Percentiles rank a stretch among this genome's conserved stretches.
phyloP scores from a whole-genome alignment of 2,888 invertebrate genomes.

The Hyposoter didymator region DNA sequence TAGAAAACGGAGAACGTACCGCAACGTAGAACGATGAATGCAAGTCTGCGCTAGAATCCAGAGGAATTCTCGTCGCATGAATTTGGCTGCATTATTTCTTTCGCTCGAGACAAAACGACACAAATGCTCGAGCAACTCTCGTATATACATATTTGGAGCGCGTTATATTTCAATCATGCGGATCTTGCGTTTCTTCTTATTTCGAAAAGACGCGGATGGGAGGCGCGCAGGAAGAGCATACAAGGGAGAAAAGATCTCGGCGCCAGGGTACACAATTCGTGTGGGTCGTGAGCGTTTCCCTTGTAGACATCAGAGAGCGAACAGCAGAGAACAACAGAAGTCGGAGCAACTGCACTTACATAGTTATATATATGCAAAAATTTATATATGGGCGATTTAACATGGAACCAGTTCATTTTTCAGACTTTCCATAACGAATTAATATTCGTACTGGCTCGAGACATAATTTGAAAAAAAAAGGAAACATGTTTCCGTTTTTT shows the following conservation, averaged over 20 bases:
- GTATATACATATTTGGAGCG: slow-evolving; percentile 77
- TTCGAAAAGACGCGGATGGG: slow-evolving; percentile 45
- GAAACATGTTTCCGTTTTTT: neutral
- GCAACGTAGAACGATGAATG: neutral
- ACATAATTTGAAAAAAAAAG: neutral
- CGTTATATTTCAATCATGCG: slow-evolving; percentile 82
- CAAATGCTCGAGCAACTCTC: slow-evolving; percentile 64
- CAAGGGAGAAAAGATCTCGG: slow-evolving; percentile 70
- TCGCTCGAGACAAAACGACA: slow-evolving; percentile 28
- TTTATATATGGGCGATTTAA: slow-evolving; percentile 13
- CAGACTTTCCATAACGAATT: neutral
- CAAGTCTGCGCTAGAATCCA: neutral
- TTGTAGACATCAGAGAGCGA: slow-evolving; percentile 67
- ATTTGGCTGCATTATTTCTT: slow-evolving; percentile 55
- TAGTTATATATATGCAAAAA: slow-evolving; percentile 16
- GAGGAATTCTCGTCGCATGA: slow-evolving; percentile 64
- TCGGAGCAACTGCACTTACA: slow-evolving; percentile 43
- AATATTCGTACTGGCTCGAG: neutral
- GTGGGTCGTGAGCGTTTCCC: slow-evolving; percentile 79
- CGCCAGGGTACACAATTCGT: slow-evolving; percentile 82
- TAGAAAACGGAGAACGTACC: neutral
- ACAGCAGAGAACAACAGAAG: slow-evolving; percentile 68
- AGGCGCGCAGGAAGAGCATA: neutral
- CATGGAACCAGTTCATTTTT: slow-evolving; percentile 1
- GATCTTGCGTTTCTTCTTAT: slow-evolving; percentile 54